Conservation (phyloP, 2,113 vertebrate genomes). For the Dromiciops gliroides region DNA sequence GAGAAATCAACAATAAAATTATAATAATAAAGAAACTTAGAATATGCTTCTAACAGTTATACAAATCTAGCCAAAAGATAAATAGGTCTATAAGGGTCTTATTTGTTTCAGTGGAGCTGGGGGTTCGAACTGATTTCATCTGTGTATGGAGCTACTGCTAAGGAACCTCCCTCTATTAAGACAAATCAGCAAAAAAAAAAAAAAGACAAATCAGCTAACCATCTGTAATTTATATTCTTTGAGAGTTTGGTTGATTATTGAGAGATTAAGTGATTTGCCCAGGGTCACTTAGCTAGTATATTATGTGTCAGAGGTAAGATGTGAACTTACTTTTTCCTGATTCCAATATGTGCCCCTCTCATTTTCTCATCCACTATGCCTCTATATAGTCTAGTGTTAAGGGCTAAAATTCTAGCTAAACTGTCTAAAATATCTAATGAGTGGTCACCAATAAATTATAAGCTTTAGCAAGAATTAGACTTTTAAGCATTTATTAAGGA, state of each 20-base stretch:
- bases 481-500: no score
- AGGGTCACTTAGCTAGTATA: neutral
- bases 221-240: neutral
- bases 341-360: neutral
- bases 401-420: no score
- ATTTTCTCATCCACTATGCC: neutral
- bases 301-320: neutral
- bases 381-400: neutral
- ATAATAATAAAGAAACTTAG: neutral
- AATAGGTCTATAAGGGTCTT: neutral
- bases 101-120: neutral
- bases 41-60: neutral
- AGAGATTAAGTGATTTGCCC: neutral
- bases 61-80: neutral
- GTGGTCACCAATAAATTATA: no score
- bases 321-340: neutral
- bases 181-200: no score
- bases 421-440: no score
- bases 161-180: no score
- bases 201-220: neutral
- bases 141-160: neutral
- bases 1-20: neutral
- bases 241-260: neutral
- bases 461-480: no score
- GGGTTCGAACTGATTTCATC: neutral